phyloP scores from a whole-genome alignment of 92 coral and sea anemone genomes.

The Umimayanthus chanpuru region DNA sequence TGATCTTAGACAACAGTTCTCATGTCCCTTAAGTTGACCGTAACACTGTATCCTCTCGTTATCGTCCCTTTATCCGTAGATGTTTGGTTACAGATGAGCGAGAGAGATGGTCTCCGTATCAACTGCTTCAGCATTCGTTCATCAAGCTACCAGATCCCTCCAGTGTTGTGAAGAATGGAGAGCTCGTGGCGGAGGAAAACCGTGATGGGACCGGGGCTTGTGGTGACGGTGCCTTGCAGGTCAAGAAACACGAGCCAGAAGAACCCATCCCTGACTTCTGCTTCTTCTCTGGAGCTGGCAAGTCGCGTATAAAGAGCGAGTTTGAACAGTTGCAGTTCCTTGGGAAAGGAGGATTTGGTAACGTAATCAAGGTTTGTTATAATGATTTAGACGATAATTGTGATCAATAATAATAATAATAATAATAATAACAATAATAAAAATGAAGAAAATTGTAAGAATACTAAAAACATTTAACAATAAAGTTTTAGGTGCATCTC shows the following conservation, averaged over 20 bases:
- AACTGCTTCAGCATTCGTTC: conserved; percentile 81
- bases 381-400: no score
- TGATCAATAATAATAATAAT: no score
- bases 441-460: no score
- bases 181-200: conserved; percentile 27
- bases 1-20: no score
- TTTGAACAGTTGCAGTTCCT: conserved; percentile 92
- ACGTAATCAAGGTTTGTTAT: conserved; percentile 79
- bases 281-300: conserved; percentile 87
- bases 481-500: no score
- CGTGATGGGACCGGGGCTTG: conserved; percentile 40
- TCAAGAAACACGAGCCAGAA: conserved; percentile 56
- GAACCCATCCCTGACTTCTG: conserved; percentile 84
- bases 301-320: conserved; percentile 91
- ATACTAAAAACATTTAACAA: no score
- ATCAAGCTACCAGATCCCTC: conserved; percentile 50
- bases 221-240: conserved; percentile 35
- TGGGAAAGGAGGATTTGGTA: conserved; percentile 98
- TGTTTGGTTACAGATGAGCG: conserved; percentile 80
- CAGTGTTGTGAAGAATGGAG: conserved; percentile 41
- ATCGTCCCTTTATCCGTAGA: conserved; percentile 35
- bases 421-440: no score
- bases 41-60: no score
- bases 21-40: no score
- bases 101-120: conserved; percentile 87